A percentile compares a stretch with the other conserved stretches of the same genome.
phyloP scores from a whole-genome alignment of 2,797 vertebrate genomes.

The Ciconia nigra region DNA sequence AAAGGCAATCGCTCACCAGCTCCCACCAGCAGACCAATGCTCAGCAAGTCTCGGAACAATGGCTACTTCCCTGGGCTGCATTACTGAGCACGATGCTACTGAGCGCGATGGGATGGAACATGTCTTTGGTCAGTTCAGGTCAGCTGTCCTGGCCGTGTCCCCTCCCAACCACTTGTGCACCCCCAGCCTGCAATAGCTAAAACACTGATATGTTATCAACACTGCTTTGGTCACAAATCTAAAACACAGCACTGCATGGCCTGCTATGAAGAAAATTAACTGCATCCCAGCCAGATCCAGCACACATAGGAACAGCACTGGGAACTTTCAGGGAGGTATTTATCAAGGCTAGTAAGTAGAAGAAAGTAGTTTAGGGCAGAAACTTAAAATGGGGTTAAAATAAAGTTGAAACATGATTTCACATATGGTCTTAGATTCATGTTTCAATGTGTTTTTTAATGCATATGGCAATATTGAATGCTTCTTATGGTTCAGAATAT shows the following conservation, averaged over 20 bases:
- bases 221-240: neutral
- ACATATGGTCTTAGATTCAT: neutral
- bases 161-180: neutral
- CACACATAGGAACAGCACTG: neutral
- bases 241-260: neutral
- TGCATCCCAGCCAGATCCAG: neutral
- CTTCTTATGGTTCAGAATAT: neutral
- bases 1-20: neutral
- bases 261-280: neutral
- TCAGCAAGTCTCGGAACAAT: neutral
- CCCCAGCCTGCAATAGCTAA: neutral
- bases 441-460: neutral
- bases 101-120: neutral
- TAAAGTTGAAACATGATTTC: neutral
- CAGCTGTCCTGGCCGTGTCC: neutral
- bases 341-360: neutral
- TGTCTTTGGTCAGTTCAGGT: neutral
- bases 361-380: neutral
- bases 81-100: rapidly evolving
- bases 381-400: neutral
- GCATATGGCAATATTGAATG: neutral
- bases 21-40: neutral
- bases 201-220: neutral
- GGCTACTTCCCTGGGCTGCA: neutral
- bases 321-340: neutral